A percentile compares a stretch with the other conserved stretches of the same genome.
Conservation (phyloP, 1,140 invertebrate species). For the Arctopsyche grandis region DNA sequence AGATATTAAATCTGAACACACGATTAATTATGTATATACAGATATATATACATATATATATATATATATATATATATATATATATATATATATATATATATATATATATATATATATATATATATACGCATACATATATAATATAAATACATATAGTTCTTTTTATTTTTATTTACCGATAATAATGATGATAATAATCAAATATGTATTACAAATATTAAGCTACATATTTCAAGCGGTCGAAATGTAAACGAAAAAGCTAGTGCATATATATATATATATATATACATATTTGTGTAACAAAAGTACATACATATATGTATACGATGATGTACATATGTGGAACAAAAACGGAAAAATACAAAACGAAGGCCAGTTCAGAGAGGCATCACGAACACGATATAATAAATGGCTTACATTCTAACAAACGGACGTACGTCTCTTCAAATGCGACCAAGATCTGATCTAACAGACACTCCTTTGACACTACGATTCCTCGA, state of each 20-base stretch:
- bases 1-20: conserved; percentile 36
- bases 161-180: too few species aligned
- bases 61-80: too few species aligned
- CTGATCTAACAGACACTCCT: too few species aligned
- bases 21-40: background rate
- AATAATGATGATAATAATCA: too few species aligned
- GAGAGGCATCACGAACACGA: conserved; percentile 37
- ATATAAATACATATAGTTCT: too few species aligned
- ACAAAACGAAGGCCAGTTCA: conserved; percentile 8
- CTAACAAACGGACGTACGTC: background rate
- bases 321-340: background rate
- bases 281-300: background rate
- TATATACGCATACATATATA: too few species aligned
- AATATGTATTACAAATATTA: background rate
- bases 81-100: too few species aligned
- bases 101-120: too few species aligned
- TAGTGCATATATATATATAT: background rate
- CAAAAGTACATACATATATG: background rate
- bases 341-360: background rate
- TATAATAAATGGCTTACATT: conserved; percentile 26
- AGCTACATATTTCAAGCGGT: background rate
- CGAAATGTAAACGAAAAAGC: background rate
- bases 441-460: background rate
- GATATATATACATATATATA: background rate
- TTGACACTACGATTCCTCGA: too few species aligned